Base-by-base conservation (phyloP, 2,888 invertebrate species). In the Baronia brevicornis region DNA sequence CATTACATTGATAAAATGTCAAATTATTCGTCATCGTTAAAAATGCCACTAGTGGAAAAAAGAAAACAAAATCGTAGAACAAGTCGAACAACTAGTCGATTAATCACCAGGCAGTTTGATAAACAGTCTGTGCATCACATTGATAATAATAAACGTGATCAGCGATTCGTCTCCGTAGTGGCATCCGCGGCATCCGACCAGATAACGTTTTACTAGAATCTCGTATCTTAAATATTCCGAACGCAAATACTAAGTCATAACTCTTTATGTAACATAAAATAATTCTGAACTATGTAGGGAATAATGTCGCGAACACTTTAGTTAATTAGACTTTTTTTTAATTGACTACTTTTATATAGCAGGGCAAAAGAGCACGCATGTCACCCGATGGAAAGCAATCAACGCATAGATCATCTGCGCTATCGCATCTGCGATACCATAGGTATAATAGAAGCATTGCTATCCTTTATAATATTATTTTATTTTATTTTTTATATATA, bases 141-240 rank as follows among this genome's bases (percentile, higher is more conserved):
- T 51, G 51, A 59, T 59, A 57, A 54, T 38, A 31, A 42, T 39
- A 39, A 42, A 45, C 41, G 39, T 48, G 49, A 60, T 60, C 46
- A 42, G 36, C 28, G 28, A 43, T 46, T 40, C 46, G 44, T 41
- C 34, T 39, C 43, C 52, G 35, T 38, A 29, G 43, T 51, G 52
- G 50, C 45, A 69, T 64, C 43, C 39, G 24, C 29, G 47, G 65
- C 54, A 69, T 72, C 49, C 52, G 39, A 43, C 39, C 37, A 36
- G 61, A 60, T 68, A 71, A 61, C 53, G 33, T 36, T 46, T 52
- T 48, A 44, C 54, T 46, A 49, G 62, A 60, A 63, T 48, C 45
- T 28, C 48, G 48, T 71, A 73, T 74, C 72, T 67, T 13, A 48
- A 60, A 50, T 60, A 70, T 68, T 65, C 52, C 41, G 44, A 45